These are phyloP conservation scores for Oscheius onirici DNA, from an alignment of 2,888 invertebrate genomes.

Conservation along the genomic window DNA sequence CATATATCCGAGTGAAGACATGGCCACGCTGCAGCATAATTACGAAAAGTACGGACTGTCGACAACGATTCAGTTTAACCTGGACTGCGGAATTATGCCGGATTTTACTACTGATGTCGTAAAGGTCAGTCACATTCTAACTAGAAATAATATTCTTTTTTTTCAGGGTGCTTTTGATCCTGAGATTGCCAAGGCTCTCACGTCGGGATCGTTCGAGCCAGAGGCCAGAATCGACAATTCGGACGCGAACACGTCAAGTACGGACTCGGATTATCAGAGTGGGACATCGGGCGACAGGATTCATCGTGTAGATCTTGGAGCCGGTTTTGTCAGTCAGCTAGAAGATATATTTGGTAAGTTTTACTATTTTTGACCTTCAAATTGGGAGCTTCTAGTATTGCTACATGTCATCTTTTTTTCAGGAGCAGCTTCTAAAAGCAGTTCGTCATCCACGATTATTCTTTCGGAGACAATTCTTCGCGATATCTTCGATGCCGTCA, in stretches of 20 bases:
- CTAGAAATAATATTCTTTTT: background rate
- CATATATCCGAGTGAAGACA: conserved; percentile 15
- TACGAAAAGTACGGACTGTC: conserved; percentile 5
- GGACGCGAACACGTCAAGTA: background rate
- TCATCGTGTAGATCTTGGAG: background rate
- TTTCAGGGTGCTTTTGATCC: conserved; percentile 6
- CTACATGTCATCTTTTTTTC: background rate
- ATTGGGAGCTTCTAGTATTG: background rate
- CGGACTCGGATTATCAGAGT: background rate
- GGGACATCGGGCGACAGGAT: background rate
- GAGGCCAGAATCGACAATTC: background rate
- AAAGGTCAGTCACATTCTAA: background rate
- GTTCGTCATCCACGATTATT: background rate
- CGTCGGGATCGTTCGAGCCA: conserved; percentile 4
- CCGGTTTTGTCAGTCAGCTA: background rate
- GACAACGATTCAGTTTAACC: background rate
- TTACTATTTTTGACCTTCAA: no score
- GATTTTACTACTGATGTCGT: conserved; percentile 2
- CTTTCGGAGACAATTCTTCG: background rate
- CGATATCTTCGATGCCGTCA: background rate
- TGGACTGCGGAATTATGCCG: background rate
- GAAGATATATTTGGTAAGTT: conserved; percentile 12
- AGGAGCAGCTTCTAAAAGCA: background rate
- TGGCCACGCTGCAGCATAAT: conserved; percentile 3
- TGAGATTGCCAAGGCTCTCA: conserved; percentile 14